These are phyloP conservation scores for Sebastes melanostomus DNA, from an alignment of 2,797 vertebrate species.

Conservation along the genomic window DNA sequence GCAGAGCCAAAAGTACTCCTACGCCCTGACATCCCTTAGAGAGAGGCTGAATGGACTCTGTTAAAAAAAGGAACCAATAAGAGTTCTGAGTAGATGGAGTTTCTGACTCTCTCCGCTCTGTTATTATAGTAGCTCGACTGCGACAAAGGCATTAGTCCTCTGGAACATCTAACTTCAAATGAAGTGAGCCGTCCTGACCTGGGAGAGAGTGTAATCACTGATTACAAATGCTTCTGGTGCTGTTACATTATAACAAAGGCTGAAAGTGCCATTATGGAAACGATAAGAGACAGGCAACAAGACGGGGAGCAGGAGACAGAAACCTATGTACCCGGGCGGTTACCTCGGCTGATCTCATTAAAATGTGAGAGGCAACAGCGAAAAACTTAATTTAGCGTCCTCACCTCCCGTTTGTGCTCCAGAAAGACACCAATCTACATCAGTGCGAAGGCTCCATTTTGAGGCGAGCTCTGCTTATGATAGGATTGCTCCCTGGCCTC, in stretches of 20 bases:
- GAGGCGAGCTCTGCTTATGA: conserved; percentile 21
- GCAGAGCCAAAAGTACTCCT: conserved; percentile 71
- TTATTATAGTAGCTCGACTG: conserved; percentile 67
- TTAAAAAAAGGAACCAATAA: conserved; percentile 72
- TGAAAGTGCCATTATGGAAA: conserved; percentile 47
- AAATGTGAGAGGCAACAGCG: conserved; percentile 38
- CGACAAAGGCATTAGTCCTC: conserved; percentile 72
- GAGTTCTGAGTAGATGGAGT: conserved; percentile 63
- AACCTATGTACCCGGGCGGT: conserved; percentile 12
- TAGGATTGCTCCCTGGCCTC: conserved; percentile 25
- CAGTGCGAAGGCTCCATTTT: conserved; percentile 30
- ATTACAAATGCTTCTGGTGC: conserved; percentile 59
- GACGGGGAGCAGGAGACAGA: conserved; percentile 26
- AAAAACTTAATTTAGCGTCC: conserved; percentile 52
- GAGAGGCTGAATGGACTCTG: conserved; percentile 73
- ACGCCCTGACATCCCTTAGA: conserved; percentile 65
- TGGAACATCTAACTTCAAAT: conserved; percentile 67
- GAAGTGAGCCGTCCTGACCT: conserved; percentile 64
- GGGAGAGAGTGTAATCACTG: conserved; percentile 64
- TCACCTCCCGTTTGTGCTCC: conserved; percentile 37
- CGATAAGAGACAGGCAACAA: conserved; percentile 46
- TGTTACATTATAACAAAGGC: conserved; percentile 44
- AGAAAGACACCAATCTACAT: conserved; percentile 23
- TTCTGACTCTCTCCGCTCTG: conserved; percentile 61
- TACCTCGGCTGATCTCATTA: conserved; percentile 66